Evolutionary conservation across 2,888 invertebrate genomes (phyloP), one percentile per base, ranked within the genome.

Genomic region (Brachypalpus laphriformis): DNA sequence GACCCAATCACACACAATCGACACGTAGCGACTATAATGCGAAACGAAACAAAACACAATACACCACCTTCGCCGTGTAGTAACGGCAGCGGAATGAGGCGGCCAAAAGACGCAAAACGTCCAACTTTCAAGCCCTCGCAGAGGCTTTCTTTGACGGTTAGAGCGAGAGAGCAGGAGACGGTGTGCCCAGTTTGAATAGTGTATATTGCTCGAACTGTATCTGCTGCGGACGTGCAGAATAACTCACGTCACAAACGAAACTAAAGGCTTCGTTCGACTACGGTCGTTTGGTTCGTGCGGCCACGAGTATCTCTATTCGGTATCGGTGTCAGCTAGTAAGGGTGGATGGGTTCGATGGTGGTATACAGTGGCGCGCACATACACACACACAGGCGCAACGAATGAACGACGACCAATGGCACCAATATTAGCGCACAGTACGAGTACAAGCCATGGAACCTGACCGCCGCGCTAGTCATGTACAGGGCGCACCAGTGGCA

Each of bases 171-270:
- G 63, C 68, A 74, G 31, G 28, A 63, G 25, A 25, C n/a, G n/a
- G 31, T 68, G 70, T 80, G 74, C 56, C 71, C 75, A 81, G 68
- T n/a, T n/a, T 71, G 40, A 56, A 75, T 63, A 56, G 68, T 70
- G 56, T 68, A 65, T 74, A 57, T 51, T 80, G 49, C 65, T 81
- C 40, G 61, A 85, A 85, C 71, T 85, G 85, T 85, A 66, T 59
- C 81, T 85, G 81, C 81, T 85, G 81, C 81, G 89, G 90, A 91
- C 91, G 91, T 91, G 91, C 91, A 91, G 91, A 91, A 91, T 92
- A 91, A 91, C 91, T 91, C 91, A 91, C 91, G 91, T 91, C 91
- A 91, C 91, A 91, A 91, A 91, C 90, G 91, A 91, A 92, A 92
- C 92, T 91, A 91, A 91, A 91, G 89, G 81, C 77, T 75, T 66